Conservation (phyloP, 2,113 vertebrate genomes). For the Passer montanus region DNA sequence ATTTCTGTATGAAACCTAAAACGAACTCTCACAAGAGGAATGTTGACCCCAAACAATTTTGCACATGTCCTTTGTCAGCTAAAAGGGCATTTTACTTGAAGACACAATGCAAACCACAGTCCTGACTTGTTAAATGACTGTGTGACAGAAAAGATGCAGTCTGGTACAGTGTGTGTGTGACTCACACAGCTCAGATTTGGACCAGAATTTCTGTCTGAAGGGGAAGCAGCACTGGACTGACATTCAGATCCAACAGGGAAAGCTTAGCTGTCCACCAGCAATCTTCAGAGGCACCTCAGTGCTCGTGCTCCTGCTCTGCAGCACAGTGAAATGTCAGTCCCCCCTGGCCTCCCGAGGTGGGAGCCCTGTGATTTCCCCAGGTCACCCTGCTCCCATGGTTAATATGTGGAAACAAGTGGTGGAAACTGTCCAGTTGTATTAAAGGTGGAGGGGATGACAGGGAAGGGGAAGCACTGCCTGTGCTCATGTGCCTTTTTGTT, state of each 20-base stretch:
- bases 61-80: neutral
- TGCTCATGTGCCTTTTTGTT: conserved; percentile 32
- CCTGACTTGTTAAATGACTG: neutral
- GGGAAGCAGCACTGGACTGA: neutral
- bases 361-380: neutral
- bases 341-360: accelerated
- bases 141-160: neutral
- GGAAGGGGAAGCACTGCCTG: neutral
- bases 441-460: neutral
- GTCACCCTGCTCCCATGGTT: neutral
- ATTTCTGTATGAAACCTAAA: neutral
- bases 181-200: neutral
- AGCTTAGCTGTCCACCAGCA: neutral
- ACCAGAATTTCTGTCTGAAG: neutral
- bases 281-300: neutral
- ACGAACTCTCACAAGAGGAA: neutral
- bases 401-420: neutral
- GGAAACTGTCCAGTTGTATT: neutral
- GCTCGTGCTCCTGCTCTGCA: neutral
- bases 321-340: neutral
- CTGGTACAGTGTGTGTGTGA: neutral
- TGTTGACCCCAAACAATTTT: neutral
- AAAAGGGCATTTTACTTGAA: neutral
- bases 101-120: neutral
- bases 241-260: neutral